Conservation (phyloP, 2,888 invertebrate species). For the Nesidiocoris tenuis region DNA sequence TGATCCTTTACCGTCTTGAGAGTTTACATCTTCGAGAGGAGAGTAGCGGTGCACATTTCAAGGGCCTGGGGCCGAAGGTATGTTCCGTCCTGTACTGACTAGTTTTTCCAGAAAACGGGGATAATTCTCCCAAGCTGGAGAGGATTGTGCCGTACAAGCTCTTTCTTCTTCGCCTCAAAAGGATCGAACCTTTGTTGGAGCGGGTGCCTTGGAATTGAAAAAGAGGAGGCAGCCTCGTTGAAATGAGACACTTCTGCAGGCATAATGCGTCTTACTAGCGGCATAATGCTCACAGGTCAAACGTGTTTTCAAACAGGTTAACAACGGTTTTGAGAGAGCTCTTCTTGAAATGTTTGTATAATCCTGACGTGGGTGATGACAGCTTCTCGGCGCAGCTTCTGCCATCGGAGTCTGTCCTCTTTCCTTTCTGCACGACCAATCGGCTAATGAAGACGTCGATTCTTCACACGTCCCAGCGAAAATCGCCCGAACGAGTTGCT, state of each 20-base stretch:
- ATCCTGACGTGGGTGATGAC: conserved; percentile 37
- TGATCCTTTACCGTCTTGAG: neutral
- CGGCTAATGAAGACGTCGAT: neutral
- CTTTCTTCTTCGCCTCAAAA: neutral
- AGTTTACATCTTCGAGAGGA: too few species aligned
- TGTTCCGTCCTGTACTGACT: neutral
- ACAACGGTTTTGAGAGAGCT: conserved; percentile 4
- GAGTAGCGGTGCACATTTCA: neutral
- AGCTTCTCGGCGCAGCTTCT: neutral
- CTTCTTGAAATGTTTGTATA: conserved; percentile 30
- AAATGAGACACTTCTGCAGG: conserved; percentile 26
- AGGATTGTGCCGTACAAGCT: neutral
- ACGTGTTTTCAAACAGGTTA: conserved; percentile 40
- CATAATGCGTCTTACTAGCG: conserved; percentile 1
- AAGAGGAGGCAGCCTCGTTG: neutral
- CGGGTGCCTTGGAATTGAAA: neutral
- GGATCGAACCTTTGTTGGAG: conserved; percentile 13
- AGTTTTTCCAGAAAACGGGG: neutral
- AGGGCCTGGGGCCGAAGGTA: neutral
- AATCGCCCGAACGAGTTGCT: neutral
- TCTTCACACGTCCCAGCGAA: neutral
- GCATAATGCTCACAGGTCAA: neutral
- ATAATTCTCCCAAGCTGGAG: neutral
- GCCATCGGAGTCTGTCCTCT: too few species aligned
- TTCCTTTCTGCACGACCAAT: too few species aligned